Percentiles rank a stretch among this genome's conserved stretches.
phyloP scores from a whole-genome alignment of 2,113 vertebrate genomes.

The Labeo catla region DNA sequence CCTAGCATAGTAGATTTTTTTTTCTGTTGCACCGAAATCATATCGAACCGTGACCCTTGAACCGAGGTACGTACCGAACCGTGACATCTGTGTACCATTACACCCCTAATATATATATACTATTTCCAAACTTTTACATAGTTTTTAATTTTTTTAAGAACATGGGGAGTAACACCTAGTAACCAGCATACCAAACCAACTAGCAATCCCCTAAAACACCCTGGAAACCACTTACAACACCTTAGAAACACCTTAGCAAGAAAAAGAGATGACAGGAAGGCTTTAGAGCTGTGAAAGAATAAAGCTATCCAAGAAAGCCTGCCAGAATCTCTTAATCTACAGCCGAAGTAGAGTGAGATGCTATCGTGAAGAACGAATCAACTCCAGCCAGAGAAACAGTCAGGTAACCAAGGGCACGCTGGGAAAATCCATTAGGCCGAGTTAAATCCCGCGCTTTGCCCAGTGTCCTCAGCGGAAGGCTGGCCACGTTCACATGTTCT shows the following conservation, averaged over 20 bases:
- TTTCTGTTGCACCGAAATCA: too few species aligned
- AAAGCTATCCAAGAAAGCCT: not conserved
- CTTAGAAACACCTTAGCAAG: not conserved
- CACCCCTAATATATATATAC: too few species aligned
- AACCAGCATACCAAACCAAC: too few species aligned
- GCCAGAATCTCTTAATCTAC: not conserved
- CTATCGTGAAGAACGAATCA: not conserved
- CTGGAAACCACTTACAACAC: too few species aligned
- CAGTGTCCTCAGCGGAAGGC: constrained; percentile 54
- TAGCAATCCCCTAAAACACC: too few species aligned
- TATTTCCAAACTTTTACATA: too few species aligned
- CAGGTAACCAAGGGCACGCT: constrained; percentile 46
- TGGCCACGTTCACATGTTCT: not conserved
- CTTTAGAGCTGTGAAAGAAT: not conserved
- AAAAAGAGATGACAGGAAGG: not conserved
- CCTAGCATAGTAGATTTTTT: too few species aligned
- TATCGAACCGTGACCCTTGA: too few species aligned
- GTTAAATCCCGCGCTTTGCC: constrained; percentile 58
- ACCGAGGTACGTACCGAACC: too few species aligned
- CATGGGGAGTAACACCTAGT: too few species aligned
- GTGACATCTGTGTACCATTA: too few species aligned
- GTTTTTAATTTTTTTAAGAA: too few species aligned
- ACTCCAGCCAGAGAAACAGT: constrained; percentile 26
- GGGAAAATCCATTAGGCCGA: constrained; percentile 66
- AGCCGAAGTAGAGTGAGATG: not conserved